Base-by-base conservation (phyloP, 2,888 invertebrate species). In the Tenthredo distinguenda region DNA sequence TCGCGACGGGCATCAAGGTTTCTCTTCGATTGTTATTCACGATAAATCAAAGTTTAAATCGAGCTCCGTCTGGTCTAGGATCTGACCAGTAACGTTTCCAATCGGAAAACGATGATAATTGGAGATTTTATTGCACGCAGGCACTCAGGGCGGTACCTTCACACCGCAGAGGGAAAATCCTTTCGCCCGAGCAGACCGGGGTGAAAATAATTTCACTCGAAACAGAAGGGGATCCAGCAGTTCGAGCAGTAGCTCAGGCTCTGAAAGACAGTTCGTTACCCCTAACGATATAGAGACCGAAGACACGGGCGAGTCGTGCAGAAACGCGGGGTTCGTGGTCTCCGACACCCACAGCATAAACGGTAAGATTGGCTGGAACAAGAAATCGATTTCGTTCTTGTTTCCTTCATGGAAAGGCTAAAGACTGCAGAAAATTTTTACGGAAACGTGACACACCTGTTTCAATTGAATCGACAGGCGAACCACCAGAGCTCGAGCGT, bases 121-220 rank as follows among this genome's bases (percentile, higher is more conserved):
- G 7, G 68, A 71, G 26, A 21, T 58, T 21, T 71, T 84, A 0
- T 47, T 47, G 47, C 26, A 85, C 50, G 6, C 40, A 92, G 93
- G 92, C 76, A 93, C 90, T 5, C 95, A 96, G 93, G 96, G 96
- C 81, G 96, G 96, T 84, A 96, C 96, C n/a, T 96, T 96, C 90
- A 94, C 94, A 84, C 94, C 94, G 86, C 96, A 96, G 90, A 92
- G 94, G 0, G 96, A 95, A 91, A 96, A 96, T 92, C 96, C 96
- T 58, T 95, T 96, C 90, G 93, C 94, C 77, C 94, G 95, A 88
- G 95, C 95, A 21, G 94, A 94, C 85, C 92, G 94, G 90, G 92
- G 94, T 0, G 96, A 95, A 91, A 96, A 96, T 92, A 96, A 96
- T 58, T 95, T 96, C 4, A 26, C 40, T 21, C 72, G 87, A 37